Evolutionary conservation across 2,888 invertebrate species (phyloP), one percentile per base, ranked within the genome.

Genomic region (Nemapogon koenigi): DNA sequence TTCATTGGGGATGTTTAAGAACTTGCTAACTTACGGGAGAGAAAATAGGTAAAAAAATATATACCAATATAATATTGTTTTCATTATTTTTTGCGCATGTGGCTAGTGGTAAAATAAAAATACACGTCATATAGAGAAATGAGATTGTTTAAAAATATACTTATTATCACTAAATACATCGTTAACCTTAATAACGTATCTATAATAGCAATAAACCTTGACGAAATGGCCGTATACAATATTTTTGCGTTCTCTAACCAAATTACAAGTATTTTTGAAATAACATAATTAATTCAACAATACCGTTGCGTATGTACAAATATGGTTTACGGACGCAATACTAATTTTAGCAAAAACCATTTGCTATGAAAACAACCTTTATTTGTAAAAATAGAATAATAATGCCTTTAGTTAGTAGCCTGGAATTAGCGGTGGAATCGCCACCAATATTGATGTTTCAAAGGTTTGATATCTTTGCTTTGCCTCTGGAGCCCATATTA

Each of bases 321-420:
- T n/a, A n/a, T 22, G 22, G 4, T 33, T 33, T 33, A 19, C 19
- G 14, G 17, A 29, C 13, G 17, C 31, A 31, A 8, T 16, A n/a
- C 15, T 11, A 16, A 14, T 13, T 22, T 22, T 22, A 10, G 10
- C 6, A 10, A 22, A 10, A 22, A 22, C 22, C 6, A 22, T 47
- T 50, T 49, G 50, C 40, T 39, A 49, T 52, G 50, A 38, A 50
- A 52, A 50, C 36, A 41, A 39, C 52, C 53, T 51, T 51, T 49
- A 31, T 44, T 47, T 32, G n/a, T 30, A 26, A 38, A 11, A 31
- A 15, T 31, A 7, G 25, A 30, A 14, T 25, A 25, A 38, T 26
- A 16, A 13, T 19, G 16, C 19, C 42, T 43, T 39, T 30, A 43
- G 30, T 40, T 32, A 43, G 43, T 30, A 43, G 36, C 41, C 41